A percentile compares a stretch with the other conserved stretches of the same genome.
Evolutionary conservation across 2,797 vertebrate species (phyloP).

Genomic region (Rhabdophis nuchalis): DNA sequence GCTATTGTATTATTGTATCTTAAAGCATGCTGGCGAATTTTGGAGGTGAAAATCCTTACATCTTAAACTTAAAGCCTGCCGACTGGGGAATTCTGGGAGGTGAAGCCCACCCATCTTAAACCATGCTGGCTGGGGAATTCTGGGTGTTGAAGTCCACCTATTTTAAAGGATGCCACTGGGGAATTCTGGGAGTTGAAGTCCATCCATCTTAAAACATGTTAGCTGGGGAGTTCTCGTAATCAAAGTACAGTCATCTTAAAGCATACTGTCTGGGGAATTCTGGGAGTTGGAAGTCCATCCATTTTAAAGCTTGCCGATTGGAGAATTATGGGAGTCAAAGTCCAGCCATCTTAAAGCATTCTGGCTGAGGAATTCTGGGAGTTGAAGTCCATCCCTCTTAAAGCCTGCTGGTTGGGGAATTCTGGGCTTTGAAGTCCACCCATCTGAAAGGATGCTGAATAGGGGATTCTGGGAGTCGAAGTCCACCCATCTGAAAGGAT

Average conservation of each 20-base stretch:
- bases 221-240: neutral
- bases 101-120: neutral
- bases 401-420: neutral
- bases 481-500: too few species aligned
- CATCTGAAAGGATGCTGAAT: neutral
- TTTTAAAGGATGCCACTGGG: too few species aligned
- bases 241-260: neutral
- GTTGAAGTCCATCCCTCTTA: neutral
- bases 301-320: neutral
- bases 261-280: neutral
- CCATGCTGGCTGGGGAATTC: too few species aligned
- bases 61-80: too few species aligned
- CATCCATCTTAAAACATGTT: too few species aligned
- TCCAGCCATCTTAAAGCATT: fast-evolving
- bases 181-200: too few species aligned
- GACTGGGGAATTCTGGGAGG: neutral
- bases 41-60: too few species aligned
- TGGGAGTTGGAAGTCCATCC: neutral
- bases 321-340: neutral
- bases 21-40: too few species aligned
- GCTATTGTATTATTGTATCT: too few species aligned
- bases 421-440: neutral
- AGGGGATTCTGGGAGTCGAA: too few species aligned
- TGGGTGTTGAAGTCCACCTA: too few species aligned
- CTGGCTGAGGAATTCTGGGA: neutral